Percentiles rank a stretch among this genome's conserved stretches.
phyloP scores from a whole-genome alignment of 2,888 invertebrate species.

The Phaedon cochleariae region DNA sequence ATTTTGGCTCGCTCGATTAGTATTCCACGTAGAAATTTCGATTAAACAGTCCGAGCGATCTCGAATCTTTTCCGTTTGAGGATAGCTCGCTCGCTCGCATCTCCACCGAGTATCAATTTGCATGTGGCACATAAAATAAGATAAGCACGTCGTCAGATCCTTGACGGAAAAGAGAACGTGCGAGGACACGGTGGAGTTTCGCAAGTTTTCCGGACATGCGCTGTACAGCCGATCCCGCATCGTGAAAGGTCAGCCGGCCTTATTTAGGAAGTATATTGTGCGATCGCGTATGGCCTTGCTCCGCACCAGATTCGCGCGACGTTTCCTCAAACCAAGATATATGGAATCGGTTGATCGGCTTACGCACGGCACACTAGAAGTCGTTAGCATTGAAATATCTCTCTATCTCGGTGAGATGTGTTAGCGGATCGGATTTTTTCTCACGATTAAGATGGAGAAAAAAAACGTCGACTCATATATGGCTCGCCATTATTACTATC shows the following conservation, averaged over 20 bases:
- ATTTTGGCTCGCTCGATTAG: too few species aligned
- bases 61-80: not conserved
- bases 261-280: slow-evolving; percentile 53
- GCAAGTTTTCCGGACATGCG: slow-evolving; percentile 57
- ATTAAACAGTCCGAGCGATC: not conserved
- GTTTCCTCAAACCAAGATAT: slow-evolving; percentile 20
- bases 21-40: not conserved
- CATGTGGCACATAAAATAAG: slow-evolving; percentile 20
- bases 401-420: not conserved
- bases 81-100: not conserved
- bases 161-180: slow-evolving; percentile 54
- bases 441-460: not conserved
- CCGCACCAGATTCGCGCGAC: slow-evolving; percentile 30
- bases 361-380: not conserved
- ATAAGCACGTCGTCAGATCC: slow-evolving; percentile 48
- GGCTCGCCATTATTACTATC: not conserved
- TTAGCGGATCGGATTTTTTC: slow-evolving; percentile 1
- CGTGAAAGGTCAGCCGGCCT: slow-evolving; percentile 55
- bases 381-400: slow-evolving; percentile 1
- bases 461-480: not conserved
- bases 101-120: not conserved
- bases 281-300: slow-evolving; percentile 51
- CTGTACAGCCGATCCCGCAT: slow-evolving; percentile 36
- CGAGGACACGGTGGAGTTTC: slow-evolving; percentile 44
- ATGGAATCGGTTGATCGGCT: not conserved